Evolutionary conservation across 2,113 vertebrate species (phyloP), one percentile per base, ranked within the genome.

Genomic region (Procavia capensis): DNA sequence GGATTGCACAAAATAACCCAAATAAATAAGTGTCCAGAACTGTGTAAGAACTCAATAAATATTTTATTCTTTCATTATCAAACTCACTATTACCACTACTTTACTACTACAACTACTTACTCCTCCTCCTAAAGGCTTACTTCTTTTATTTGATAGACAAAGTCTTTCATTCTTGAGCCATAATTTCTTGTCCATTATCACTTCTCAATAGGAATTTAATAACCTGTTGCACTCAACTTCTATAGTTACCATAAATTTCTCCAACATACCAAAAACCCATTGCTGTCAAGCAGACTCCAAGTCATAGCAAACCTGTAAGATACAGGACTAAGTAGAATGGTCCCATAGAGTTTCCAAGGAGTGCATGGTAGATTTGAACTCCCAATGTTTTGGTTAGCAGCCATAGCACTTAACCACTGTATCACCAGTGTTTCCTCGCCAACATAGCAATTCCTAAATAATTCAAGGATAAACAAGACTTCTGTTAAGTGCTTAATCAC

Each of bases 21-120:
- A 5, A 36, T n/a, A 91, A 90, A 87, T 85, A 88, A 85, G 14
- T 89, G 31, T 85, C 41, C 0, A 78, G n/a, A 27, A 78, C 36
- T 75, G 54, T 80, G 3, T 50, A 91, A 63, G 8, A 1, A 43
- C 11, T 75, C n/a, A 91, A 24, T 41, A 75, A 66, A 68, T 68
- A 79, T 63, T 88, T 59, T 96, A 36, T 84, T 78, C 81, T 90
- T 70, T 85, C 47, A 63, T 39, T 94, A 89, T 34, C 54, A 90
- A 78, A 72, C 83, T 66, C 14, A 75, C 80, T 75, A 85, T 64
- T 75, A 22, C 41, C 68, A 72, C 29, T 70, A 86, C 31, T 84
- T 74, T 10, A 43, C 24, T 79, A 50, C 5, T 85, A 75, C 29
- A 45, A 54, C 14, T 80, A 59, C 16, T 41, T 74, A 34, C 10